Evolutionary conservation across 2,888 invertebrate genomes (phyloP).

Genomic region (Diaprepes abbreviatus): DNA sequence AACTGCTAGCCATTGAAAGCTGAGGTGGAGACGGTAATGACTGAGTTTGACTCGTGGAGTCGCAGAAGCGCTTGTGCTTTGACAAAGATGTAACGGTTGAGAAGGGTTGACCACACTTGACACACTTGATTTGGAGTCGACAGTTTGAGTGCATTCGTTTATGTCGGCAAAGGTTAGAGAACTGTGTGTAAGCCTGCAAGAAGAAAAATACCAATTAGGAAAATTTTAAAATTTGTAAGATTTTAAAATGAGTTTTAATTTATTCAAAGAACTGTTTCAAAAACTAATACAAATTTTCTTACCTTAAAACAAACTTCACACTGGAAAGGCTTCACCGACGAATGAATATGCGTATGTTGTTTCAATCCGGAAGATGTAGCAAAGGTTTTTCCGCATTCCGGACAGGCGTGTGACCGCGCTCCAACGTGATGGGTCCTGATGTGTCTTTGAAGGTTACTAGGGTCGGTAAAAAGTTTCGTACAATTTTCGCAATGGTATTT

Average conservation of each 20-base stretch:
- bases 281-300: too few relatives aligned
- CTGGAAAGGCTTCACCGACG: slow-evolving; percentile 97
- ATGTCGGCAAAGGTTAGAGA: slow-evolving; percentile 99
- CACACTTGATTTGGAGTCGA: slow-evolving; percentile 93
- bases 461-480: slow-evolving; percentile 94
- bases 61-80: slow-evolving; percentile 97
- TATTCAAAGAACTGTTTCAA: too few relatives aligned
- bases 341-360: slow-evolving; percentile 99
- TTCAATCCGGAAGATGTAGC: slow-evolving; percentile 97
- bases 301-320: slow-evolving; percentile 97
- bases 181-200: slow-evolving; percentile 95
- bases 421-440: slow-evolving; percentile 96
- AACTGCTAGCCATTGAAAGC: slow-evolving; percentile 62
- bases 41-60: slow-evolving; percentile 76
- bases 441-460: slow-evolving; percentile 96
- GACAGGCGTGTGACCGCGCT: slow-evolving; percentile 96
- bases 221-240: too few relatives aligned
- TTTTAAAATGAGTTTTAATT: too few relatives aligned
- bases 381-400: slow-evolving; percentile 99
- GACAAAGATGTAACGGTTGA: slow-evolving; percentile 91
- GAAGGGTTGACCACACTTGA: slow-evolving; percentile 94
- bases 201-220: slow-evolving; percentile 47
- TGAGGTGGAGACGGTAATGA: slow-evolving; percentile 62
- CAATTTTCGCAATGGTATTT: slow-evolving; percentile 96
- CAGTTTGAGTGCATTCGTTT: slow-evolving; percentile 99